Evolutionary conservation across 2,888 invertebrate genomes (phyloP).

Genomic region (Leucania comma): DNA sequence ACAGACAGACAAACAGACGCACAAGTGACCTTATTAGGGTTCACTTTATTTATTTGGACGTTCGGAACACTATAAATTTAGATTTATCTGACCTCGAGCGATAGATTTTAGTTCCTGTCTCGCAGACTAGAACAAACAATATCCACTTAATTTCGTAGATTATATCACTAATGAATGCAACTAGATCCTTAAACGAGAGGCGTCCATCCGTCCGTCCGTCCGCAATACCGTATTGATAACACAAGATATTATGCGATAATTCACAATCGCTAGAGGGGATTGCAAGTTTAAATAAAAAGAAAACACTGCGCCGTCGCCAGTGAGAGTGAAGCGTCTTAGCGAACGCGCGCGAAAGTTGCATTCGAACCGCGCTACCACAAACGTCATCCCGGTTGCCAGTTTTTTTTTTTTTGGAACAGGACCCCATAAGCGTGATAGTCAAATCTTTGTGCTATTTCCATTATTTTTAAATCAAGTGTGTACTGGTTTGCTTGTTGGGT

Average conservation of each 20-base stretch:
- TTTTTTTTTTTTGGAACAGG: constrained; percentile 47
- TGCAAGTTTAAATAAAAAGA: constrained; percentile 86
- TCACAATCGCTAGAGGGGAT: constrained; percentile 84
- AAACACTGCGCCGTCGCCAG: constrained; percentile 78
- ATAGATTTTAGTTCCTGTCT: too few species aligned
- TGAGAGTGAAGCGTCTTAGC: constrained; percentile 85
- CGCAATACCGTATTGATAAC: constrained; percentile 81
- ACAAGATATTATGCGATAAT: constrained; percentile 82
- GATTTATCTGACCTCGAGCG: too few species aligned
- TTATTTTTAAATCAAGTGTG: constrained; percentile 60
- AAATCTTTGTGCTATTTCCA: constrained; percentile 61
- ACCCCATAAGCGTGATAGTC: constrained; percentile 41
- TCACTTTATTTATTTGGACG: too few species aligned
- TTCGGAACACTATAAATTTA: too few species aligned
- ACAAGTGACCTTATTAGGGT: too few species aligned
- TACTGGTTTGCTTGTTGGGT: constrained; percentile 73
- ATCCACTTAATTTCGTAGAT: constrained; percentile 3
- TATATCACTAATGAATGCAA: constrained; percentile 40
- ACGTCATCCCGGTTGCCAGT: constrained; percentile 55
- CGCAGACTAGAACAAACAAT: constrained; percentile 7
- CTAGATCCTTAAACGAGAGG: constrained; percentile 34
- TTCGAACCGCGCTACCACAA: constrained; percentile 75
- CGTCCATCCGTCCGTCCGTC: constrained; percentile 65
- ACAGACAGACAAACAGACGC: too few species aligned
- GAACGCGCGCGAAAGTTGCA: constrained; percentile 80